Evolutionary conservation across 1,140 invertebrate species (phyloP).

Genomic region (Drosophila bifasciata): DNA sequence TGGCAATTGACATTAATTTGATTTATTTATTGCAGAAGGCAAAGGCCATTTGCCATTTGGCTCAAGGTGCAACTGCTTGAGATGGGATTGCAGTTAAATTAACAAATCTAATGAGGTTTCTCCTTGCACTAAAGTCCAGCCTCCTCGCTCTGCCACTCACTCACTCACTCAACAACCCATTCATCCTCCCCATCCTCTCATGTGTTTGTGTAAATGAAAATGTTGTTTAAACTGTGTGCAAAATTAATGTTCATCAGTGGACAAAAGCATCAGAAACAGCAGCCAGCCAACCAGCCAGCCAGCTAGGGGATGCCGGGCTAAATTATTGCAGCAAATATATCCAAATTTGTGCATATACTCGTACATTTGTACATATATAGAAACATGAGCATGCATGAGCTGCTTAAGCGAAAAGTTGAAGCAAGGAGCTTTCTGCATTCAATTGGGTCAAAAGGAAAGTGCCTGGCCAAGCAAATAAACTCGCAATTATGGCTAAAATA

Average conservation of each 20-base stretch:
- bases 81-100: slow-evolving; percentile 67
- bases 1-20: slow-evolving; percentile 75
- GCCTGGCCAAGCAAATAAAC: slow-evolving; percentile 11
- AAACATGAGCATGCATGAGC: slow-evolving; percentile 6
- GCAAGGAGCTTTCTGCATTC: slow-evolving; percentile 6
- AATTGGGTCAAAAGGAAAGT: slow-evolving; percentile 23
- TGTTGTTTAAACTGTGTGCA: slow-evolving; percentile 50
- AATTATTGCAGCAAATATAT: slow-evolving; percentile 43
- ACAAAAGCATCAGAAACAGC: slow-evolving; percentile 19
- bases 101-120: slow-evolving; percentile 73
- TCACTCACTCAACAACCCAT: slow-evolving; percentile 9
- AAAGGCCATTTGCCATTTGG: slow-evolving; percentile 46
- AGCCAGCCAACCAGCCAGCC: background rate
- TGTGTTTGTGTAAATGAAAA: slow-evolving; percentile 52
- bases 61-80: slow-evolving; percentile 57
- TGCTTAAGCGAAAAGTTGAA: slow-evolving; percentile 32
- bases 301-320: slow-evolving; percentile 1
- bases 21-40: slow-evolving; percentile 69
- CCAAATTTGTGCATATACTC: background rate
- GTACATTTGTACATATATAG: slow-evolving; percentile 8
- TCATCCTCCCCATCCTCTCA: background rate
- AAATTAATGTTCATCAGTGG: slow-evolving; percentile 48
- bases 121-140: slow-evolving; percentile 6
- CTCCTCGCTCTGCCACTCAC: background rate
- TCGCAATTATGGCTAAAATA: slow-evolving; percentile 4